Evolutionary conservation across 2,113 vertebrate species (phyloP), one percentile per base, ranked within the genome.

Genomic region (Crocuta crocuta): DNA sequence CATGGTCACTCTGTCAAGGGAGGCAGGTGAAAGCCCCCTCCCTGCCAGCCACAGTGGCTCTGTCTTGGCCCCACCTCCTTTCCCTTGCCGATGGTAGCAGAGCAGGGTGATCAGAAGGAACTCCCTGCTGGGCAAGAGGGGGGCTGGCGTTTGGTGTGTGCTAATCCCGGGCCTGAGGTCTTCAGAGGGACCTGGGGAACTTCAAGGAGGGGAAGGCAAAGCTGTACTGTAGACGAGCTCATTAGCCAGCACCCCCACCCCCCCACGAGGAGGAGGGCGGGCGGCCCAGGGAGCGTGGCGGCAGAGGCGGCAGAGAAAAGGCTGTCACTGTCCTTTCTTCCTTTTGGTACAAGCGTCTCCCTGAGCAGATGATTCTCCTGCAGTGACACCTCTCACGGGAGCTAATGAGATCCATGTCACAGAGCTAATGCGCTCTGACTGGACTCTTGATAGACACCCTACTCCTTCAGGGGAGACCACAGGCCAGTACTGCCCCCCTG

Each of bases 331-430:
- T 98, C 99, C 98, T 99, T 99, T 98, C 99, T 99, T 98, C 98
- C 98, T 98, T 98, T 98, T 98, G 98, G 98, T 98, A 99, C 98
- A 98, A 99, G 99, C 99, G 73, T 98, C 98, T 99, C 96, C 50
- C 97, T 82, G 97, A 97, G 97, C 98, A 98, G 93, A 97, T 96
- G 98, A 98, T 99, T 99, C 98, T 99, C 98, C 99, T 98, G 98
- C 99, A 98, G 99, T 99, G 99, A 99, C 99, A 99, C 99, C 98
- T 99, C 99, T 99, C 98, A 98, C 94, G 89, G 99, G 98, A 99
- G 98, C 99, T 99, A 99, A 99, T 99, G 99, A 99, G 99, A 99
- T 99, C 99, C 98, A 97, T 99, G 99, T 99, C 99, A 99, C 98
- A 98, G 76, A 99, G 99, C 98, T 99, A 99, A 99, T 99, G 99